Evolutionary conservation across 2,888 invertebrate species (phyloP), one percentile per base, ranked within the genome.

Genomic region (Phragmatobia fuliginosa): DNA sequence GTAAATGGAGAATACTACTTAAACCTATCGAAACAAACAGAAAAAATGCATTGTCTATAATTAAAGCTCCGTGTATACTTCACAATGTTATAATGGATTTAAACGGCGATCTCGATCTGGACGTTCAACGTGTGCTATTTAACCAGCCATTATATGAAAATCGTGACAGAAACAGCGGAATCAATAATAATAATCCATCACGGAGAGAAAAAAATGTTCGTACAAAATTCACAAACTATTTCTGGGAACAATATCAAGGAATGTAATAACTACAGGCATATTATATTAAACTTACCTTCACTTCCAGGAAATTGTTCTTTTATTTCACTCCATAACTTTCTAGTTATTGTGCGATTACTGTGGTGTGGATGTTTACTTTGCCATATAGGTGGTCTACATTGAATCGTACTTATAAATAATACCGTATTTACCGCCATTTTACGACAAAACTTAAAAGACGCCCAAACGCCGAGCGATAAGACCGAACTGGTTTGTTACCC

Each of bases 271-370:
- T 67, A 73, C 62, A 8, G 10, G 5, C 1, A 36, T 36, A 36
- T 8, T 63, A 52, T 33, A 68, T 25, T 68, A 71, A 66, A 73
- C 73, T 73, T 71, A 70, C 66, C 62, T 45, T 62, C 67, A 62
- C 67, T 67, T 71, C 66, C 72, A 69, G 68, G 69, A 68, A 72
- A 63, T 25, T 67, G 72, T 28, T 66, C 60, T 70, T 77, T 77
- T 72, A 72, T 77, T 77, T 77, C 71, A 68, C 63, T 74, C 77
- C 75, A 75, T 74, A 75, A 74, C 59, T 75, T 77, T 78, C 77
- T 77, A 73, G 67, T 70, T 62, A 72, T 76, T 36, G 36, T 36
- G 36, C 36, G 38, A 38, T 38, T 38, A 45, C 21, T 18, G 21
- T 45, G 41, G 1, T 18, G 41, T 45, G 41, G 41, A 18, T 45